phyloP scores from a whole-genome alignment of 2,888 invertebrate genomes.

The Callimorpha dominula region DNA sequence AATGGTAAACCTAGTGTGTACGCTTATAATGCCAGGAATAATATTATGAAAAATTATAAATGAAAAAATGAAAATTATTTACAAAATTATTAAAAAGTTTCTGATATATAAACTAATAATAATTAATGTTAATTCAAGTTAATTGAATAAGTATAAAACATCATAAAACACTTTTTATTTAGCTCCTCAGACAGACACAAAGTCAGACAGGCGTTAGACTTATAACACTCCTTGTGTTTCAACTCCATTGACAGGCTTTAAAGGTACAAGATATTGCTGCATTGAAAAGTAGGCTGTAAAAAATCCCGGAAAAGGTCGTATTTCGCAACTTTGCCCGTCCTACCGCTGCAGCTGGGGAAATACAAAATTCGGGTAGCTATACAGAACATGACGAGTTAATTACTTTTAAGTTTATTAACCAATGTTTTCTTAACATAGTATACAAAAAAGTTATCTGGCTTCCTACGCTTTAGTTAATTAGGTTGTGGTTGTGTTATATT shows the following conservation, averaged over 20 bases:
- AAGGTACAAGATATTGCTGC: not conserved
- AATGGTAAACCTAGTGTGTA: not conserved
- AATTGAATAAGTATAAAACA: too few relatives aligned
- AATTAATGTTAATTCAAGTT: too few relatives aligned
- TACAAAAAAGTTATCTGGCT: constrained; percentile 37
- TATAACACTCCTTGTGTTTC: not conserved
- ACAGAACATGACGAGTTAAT: constrained; percentile 17
- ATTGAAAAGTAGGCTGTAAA: not conserved
- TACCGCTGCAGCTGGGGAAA: constrained; percentile 21
- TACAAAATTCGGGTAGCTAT: not conserved
- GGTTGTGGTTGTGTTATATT: not conserved
- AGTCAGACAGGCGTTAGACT: not conserved
- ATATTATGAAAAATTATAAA: not conserved
- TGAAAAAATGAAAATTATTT: too few relatives aligned
- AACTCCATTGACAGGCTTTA: not conserved
- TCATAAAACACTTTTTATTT: too few relatives aligned
- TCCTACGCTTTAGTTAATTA: not conserved
- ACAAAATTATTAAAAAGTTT: too few relatives aligned
- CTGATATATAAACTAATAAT: too few relatives aligned
- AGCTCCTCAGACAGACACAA: too few relatives aligned
- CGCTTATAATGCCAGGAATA: not conserved
- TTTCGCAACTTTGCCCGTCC: not conserved
- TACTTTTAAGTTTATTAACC: constrained; percentile 32
- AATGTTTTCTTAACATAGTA: constrained; percentile 14
- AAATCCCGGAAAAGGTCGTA: not conserved